Evolutionary conservation across 30 jellyfish, hydroid and myxozoan genomes (phyloP), one percentile per base, ranked within the genome.

Genomic region (Morbakka virulenta): DNA sequence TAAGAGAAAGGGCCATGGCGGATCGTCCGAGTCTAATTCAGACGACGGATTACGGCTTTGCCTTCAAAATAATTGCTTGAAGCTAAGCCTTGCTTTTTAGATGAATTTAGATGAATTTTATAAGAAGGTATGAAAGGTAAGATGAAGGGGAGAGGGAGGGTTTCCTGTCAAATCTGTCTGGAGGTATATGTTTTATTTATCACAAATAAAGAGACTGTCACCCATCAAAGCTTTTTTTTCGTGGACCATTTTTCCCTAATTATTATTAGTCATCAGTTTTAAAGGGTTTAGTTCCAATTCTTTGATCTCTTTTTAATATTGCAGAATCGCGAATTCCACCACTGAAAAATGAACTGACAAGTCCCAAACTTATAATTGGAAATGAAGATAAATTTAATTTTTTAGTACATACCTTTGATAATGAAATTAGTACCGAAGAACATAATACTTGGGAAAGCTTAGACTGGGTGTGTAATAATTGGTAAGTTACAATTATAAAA

Each of bases 381-480:
- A 94, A 89, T 72, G 87, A 78, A 21, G 36, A 74, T 11, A 84
- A 70, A 50, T 52, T 84, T 17, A 52, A 84, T 47, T 32, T 9
- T 48, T 75, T 84, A n/a, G 89, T 89, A 0, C 62, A 64, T n/a
- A 50, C 52, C 32, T 89, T 89, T 84, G 97, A 89, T 82, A 67
- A 32, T 17, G n/a, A 50, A 50, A 52, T 57, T 22, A 89, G 70
- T 28, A 72, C 52, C 21, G 32, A 61, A 0, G 79, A 65, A 9
- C 35, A 69, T 1, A 57, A 65, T 28, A 72, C 89, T 1, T 92
- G 98, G 98, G 89, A 77, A 2, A 74, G 64, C 2, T 62, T 86
- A 21, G 95, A 80, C 17, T 92, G 98, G 98, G 90, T 92, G 11
- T 82, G 96, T 50, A 86, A 69, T 26, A 22, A 63, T 32, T 92